phyloP scores from a whole-genome alignment of 2,113 vertebrate species.

The Myrmecophaga tridactyla region DNA sequence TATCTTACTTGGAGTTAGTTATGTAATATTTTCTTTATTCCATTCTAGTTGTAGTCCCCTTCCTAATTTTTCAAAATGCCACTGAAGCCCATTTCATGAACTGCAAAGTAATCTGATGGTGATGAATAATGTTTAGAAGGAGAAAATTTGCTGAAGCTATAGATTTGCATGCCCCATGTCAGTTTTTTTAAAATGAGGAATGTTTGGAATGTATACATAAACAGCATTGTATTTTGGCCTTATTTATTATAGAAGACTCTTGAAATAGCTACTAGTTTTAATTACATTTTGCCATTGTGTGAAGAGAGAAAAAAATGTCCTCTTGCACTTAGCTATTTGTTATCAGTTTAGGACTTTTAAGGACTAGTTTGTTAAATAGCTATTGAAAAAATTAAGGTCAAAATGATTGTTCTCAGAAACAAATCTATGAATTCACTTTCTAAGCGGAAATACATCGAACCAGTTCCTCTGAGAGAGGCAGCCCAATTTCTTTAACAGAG shows the following conservation, averaged over 20 bases:
- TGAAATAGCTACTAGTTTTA: conserved; percentile 61
- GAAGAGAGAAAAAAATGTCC: background rate
- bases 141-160: conserved; percentile 69
- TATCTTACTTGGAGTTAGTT: conserved; percentile 67
- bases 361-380: conserved; percentile 43
- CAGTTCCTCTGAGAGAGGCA: background rate
- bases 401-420: conserved; percentile 46
- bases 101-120: conserved; percentile 62
- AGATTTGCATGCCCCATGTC: conserved; percentile 62
- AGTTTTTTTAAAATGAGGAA: conserved; percentile 74
- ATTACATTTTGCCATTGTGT: conserved; percentile 61
- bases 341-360: conserved; percentile 50
- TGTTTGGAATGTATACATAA: conserved; percentile 68
- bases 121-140: conserved; percentile 67
- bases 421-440: conserved; percentile 54
- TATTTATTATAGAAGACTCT: conserved; percentile 54
- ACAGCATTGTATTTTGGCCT: conserved; percentile 42
- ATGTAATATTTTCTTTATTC: conserved; percentile 75
- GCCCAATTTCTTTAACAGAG: conserved; percentile 39
- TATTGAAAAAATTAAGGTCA: conserved; percentile 55
- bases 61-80: conserved; percentile 76
- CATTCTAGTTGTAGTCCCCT: conserved; percentile 54
- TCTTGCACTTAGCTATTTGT: conserved; percentile 50
- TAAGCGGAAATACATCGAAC: conserved; percentile 54
- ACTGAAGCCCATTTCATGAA: conserved; percentile 69